Evolutionary conservation across 2,113 vertebrate species (phyloP), one percentile per base, ranked within the genome.

Genomic region (Oryzias melastigma): DNA sequence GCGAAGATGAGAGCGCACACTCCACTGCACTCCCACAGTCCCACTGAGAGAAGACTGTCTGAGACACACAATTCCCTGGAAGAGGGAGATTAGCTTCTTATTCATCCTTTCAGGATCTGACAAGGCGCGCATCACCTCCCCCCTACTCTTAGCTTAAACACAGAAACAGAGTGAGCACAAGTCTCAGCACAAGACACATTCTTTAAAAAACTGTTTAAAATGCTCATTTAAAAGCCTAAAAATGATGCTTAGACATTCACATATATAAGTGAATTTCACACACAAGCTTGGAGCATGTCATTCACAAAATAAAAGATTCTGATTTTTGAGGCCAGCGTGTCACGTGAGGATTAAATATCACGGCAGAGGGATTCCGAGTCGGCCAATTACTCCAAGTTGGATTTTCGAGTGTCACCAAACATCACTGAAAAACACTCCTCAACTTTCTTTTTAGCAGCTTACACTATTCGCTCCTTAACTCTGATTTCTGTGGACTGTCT

Each of bases 71-170:
- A 78, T 83, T 87, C 84, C 84, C 79, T 77, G 65, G 72, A 72
- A 87, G 70, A 77, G 58, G 52, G 61, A 88, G 88, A 88, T 89
- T 88, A 88, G 77, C 82, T 83, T 75, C 78, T 75, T 80, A 81
- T 85, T 89, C 85, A 83, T 85, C 80, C 83, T 76, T 76, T 58
- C 14, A 50, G 77, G 75, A 85, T 85, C 82, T 83, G 80, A 88
- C 76, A 79, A 85, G 80, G 65, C 79, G 78, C 54, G 29, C 19
- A 41, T 73, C 70, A 42, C 58, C 54, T 10, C 65, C 47, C 42
- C 55, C 22, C 54, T 42, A 20, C 57, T 47, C 62, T 53, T 49
- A 52, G 68, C 73, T 61, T 64, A 69, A 68, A 79, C 58, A 74
- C 72, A 74, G 60, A 67, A 51, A 80, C 70, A 81, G 27, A 1